Percentiles rank a stretch among this genome's conserved stretches.
phyloP scores from a whole-genome alignment of 2,888 invertebrate species.

The Tryphoninae sp. region DNA sequence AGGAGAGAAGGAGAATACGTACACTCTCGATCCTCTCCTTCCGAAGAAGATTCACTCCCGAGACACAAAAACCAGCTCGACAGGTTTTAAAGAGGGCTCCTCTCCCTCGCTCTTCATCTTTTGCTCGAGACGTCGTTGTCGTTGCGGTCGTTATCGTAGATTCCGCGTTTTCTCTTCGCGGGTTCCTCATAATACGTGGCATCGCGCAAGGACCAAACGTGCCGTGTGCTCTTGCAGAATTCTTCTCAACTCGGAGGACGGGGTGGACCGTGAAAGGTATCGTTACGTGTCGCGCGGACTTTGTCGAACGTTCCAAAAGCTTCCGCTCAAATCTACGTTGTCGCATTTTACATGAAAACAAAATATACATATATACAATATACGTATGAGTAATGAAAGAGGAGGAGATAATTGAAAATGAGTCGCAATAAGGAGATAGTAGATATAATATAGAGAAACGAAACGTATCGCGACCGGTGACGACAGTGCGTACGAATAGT shows the following conservation, averaged over 20 bases:
- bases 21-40: background rate
- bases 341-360: background rate
- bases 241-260: too few relatives aligned
- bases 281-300: too few relatives aligned
- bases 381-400: background rate
- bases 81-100: constrained; percentile 72
- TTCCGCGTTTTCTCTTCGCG: constrained; percentile 19
- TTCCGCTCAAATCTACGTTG: background rate
- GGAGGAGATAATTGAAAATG: background rate
- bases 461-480: too few relatives aligned
- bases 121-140: constrained; percentile 32
- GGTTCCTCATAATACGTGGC: constrained; percentile 50
- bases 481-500: too few relatives aligned
- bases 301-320: background rate
- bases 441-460: background rate
- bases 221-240: background rate
- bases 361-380: background rate
- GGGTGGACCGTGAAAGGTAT: too few relatives aligned
- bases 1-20: too few relatives aligned
- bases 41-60: constrained; percentile 10
- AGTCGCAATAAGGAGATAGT: background rate
- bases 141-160: constrained; percentile 18
- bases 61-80: constrained; percentile 69
- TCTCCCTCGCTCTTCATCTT: constrained; percentile 28
- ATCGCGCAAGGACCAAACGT: constrained; percentile 42